Percentiles rank a stretch among this genome's conserved stretches.
phyloP scores from a whole-genome alignment of 2,888 invertebrate genomes.

The Mantis religiosa region DNA sequence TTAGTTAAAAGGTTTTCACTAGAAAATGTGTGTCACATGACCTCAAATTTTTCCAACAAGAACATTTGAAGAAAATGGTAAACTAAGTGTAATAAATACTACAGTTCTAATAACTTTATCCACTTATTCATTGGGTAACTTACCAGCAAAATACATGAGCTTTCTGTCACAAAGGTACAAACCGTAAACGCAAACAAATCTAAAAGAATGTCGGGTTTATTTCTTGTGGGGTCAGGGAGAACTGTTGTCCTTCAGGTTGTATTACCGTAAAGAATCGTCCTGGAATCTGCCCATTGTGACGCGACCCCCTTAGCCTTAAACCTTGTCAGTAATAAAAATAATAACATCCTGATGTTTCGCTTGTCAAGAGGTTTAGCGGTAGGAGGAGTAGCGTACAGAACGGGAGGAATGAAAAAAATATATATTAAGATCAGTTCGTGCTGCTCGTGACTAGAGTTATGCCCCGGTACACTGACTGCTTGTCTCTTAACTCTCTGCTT shows the following conservation, averaged over 20 bases:
- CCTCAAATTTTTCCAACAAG: too few species aligned
- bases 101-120: too few species aligned
- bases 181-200: too few species aligned
- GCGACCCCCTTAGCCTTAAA: neutral
- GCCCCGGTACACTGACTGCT: neutral
- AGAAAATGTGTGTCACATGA: too few species aligned
- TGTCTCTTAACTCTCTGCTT: neutral
- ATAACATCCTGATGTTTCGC: neutral
- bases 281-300: neutral
- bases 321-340: neutral
- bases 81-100: too few species aligned
- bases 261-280: neutral
- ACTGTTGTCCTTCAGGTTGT: neutral
- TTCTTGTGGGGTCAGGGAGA: too few species aligned
- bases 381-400: neutral
- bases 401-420: neutral
- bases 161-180: too few species aligned
- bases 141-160: too few species aligned
- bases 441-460: slow-evolving; percentile 7
- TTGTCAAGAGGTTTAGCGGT: neutral
- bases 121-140: too few species aligned
- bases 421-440: neutral
- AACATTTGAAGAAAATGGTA: too few species aligned
- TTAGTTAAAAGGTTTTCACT: too few species aligned
- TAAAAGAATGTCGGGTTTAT: too few species aligned